Base-by-base conservation (phyloP, 2,797 vertebrate genomes). In the Crenichthys baileyi region DNA sequence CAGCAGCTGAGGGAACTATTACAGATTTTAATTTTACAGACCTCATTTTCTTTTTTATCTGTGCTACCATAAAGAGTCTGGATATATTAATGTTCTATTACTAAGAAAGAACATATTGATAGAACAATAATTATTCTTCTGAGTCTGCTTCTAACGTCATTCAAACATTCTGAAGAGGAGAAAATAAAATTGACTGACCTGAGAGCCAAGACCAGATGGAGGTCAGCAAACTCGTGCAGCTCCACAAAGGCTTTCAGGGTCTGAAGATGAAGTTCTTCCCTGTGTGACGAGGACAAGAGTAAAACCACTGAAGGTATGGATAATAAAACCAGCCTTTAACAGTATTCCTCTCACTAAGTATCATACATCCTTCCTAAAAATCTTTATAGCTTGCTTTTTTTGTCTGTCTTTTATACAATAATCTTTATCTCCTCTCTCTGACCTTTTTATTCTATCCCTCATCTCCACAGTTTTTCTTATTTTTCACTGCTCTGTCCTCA, bases 161-260 rank as follows among this genome's bases (percentile, higher is more conserved):
- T 1, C 5, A 55, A 24, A 55, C 18, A 24, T 39, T 31, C 4
- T 41, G 31, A 48, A 22, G 39, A 61, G 44, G 39, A 50, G 60
- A 70, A 11, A 58, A 63, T 41, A 4, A 61, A 20, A 51, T 22
- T 11, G 15, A 0, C 96, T 94, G 76, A 99, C 98, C 98, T 96
- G 80, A 99, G 94, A 0, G 98, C 98, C 90, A 99, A 97, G 24
- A 99, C 98, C 15, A 99, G 93, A 91, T 98, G 98, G 75, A 99
- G 97, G 88, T 97, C 95, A 7, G 96, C 95, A 83, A 99, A 98
- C 85, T 98, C 95, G 1, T 99, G 98, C 81, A 97, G 97, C 16
- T 96, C 96, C 85, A 99, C 97, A 5, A 98, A 99, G 60, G 96
- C 96, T 87, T 98, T 98, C 55, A 99, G 94, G 56, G 97, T 95